Conservation (phyloP, 2,113 vertebrate genomes). For the Hippocampus guttulatus region DNA sequence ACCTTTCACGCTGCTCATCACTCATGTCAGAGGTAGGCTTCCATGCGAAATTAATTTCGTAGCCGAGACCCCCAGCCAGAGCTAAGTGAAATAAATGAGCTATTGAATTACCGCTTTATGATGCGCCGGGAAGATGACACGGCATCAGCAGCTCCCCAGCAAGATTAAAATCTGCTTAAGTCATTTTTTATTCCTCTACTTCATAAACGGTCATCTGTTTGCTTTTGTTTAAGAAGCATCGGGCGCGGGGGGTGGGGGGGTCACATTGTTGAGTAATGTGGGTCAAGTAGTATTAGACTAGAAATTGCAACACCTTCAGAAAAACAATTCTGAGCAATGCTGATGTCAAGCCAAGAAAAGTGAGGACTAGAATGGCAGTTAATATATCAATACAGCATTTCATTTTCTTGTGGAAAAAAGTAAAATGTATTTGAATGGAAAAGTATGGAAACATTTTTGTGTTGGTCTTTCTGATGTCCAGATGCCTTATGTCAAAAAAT, state of each 20-base stretch:
- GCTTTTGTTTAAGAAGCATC: background rate
- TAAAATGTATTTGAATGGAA: background rate
- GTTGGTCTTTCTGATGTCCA: background rate
- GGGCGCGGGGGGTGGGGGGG: background rate
- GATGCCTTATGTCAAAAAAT: too few relatives aligned
- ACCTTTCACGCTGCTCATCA: conserved; percentile 45
- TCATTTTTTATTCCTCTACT: background rate
- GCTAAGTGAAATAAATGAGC: conserved; percentile 66
- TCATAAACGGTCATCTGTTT: conserved; percentile 11
- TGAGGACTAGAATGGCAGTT: background rate
- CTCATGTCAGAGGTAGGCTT: conserved; percentile 51
- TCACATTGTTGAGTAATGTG: conserved; percentile 1
- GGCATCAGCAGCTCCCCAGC: conserved; percentile 10
- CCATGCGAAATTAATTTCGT: conserved; percentile 55
- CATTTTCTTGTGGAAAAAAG: background rate
- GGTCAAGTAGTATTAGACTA: conserved; percentile 5
- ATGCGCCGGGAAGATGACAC: conserved; percentile 24
- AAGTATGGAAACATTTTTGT: background rate
- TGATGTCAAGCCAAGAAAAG: background rate
- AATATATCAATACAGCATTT: background rate
- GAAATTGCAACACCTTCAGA: conserved; percentile 6
- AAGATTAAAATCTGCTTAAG: conserved; percentile 10
- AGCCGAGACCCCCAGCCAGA: conserved; percentile 54
- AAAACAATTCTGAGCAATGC: background rate
- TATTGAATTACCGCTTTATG: conserved; percentile 65